phyloP scores from a whole-genome alignment of 2,113 vertebrate genomes.

The Machaerirhynchus nigripectus region DNA sequence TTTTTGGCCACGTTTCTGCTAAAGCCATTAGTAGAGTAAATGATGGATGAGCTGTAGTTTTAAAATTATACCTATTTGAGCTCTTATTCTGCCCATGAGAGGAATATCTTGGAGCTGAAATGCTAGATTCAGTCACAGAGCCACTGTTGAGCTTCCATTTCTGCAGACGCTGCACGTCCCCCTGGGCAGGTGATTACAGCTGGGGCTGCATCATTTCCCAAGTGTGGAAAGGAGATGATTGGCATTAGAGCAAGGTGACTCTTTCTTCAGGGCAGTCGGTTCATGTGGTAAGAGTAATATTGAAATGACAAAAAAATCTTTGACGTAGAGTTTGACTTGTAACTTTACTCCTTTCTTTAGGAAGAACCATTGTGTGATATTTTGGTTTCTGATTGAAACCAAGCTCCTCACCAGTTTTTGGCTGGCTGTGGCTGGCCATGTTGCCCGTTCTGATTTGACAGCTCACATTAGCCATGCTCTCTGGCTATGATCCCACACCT shows the following conservation, averaged over 20 bases:
- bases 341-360: neutral
- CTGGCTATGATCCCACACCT: neutral
- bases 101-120: neutral
- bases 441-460: neutral
- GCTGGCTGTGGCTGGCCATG: neutral
- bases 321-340: neutral
- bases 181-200: neutral
- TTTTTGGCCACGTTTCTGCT: neutral
- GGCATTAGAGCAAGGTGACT: neutral
- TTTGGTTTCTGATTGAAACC: neutral
- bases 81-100: neutral
- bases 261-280: neutral
- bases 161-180: neutral
- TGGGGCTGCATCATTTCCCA: neutral
- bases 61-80: neutral
- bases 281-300: neutral
- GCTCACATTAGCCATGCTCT: neutral
- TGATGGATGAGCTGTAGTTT: neutral
- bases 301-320: neutral
- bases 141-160: neutral
- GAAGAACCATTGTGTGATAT: neutral
- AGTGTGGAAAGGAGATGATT: neutral
- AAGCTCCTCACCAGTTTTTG: neutral
- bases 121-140: neutral
- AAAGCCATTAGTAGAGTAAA: neutral